Percentiles rank a stretch among this genome's conserved stretches.
Evolutionary conservation across 2,797 vertebrate genomes (phyloP).

Genomic region (Monodelphis domestica): DNA sequence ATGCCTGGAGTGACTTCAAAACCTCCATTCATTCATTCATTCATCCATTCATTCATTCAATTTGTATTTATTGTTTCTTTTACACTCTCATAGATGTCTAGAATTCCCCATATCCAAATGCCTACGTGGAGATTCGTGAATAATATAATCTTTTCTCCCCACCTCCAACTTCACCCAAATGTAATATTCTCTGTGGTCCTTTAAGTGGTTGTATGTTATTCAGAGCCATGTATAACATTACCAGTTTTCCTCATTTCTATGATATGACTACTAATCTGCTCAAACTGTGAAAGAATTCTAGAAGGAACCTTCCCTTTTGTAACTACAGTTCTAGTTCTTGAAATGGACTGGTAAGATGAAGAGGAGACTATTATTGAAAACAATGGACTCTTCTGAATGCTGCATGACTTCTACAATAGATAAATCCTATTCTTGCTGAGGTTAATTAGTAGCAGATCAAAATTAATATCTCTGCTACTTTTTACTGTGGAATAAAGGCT

Average conservation of each 20-base stretch:
- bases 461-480: background rate
- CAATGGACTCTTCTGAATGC: background rate
- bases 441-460: background rate
- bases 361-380: background rate
- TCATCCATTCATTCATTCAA: background rate
- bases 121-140: conserved; percentile 19
- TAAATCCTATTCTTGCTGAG: background rate
- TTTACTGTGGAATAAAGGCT: background rate
- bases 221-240: background rate
- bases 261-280: conserved; percentile 11
- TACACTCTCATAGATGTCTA: background rate
- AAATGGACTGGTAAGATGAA: background rate
- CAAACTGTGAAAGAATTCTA: conserved; percentile 16
- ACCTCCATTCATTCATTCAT: background rate
- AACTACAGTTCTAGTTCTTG: conserved; percentile 4
- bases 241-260: background rate
- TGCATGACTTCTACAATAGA: background rate
- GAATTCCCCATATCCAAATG: background rate
- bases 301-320: background rate
- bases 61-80: background rate
- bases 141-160: background rate
- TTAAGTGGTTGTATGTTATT: background rate
- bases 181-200: background rate
- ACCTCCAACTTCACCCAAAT: background rate
- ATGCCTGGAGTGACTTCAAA: background rate